phyloP scores from a whole-genome alignment of 2,113 vertebrate genomes.

The Sialia sialis region DNA sequence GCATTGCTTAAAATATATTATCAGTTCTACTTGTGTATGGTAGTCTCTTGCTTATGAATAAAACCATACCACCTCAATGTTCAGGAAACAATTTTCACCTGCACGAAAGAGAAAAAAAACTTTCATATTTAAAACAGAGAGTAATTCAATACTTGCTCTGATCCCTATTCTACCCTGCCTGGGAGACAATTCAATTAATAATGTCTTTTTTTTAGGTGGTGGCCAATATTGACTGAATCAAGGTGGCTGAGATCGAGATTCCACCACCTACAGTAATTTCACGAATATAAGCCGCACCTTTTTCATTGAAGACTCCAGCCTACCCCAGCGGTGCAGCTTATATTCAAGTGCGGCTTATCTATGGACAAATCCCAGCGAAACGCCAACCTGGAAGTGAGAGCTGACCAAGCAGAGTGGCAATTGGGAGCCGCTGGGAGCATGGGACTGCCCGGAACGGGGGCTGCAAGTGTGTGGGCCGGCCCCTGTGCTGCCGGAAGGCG shows the following conservation, averaged over 20 bases:
- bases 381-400: too few relatives aligned
- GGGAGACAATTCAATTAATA: neutral
- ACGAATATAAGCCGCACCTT: too few relatives aligned
- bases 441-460: too few relatives aligned
- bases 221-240: neutral
- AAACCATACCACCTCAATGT: neutral
- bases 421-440: too few relatives aligned
- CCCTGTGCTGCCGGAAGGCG: too few relatives aligned
- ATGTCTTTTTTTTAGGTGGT: neutral
- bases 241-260: neutral
- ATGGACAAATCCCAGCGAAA: too few relatives aligned
- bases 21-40: neutral
- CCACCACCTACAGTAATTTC: neutral
- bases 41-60: neutral
- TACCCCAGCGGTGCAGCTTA: too few relatives aligned
- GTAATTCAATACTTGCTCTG: neutral
- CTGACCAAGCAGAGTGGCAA: too few relatives aligned
- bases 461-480: too few relatives aligned
- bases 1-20: neutral
- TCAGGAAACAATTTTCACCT: neutral
- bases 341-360: too few relatives aligned
- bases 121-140: neutral
- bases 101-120: neutral
- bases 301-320: too few relatives aligned
- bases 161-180: neutral